phyloP scores from a whole-genome alignment of 1,140 invertebrate genomes.

The Drosophila watanabei region DNA sequence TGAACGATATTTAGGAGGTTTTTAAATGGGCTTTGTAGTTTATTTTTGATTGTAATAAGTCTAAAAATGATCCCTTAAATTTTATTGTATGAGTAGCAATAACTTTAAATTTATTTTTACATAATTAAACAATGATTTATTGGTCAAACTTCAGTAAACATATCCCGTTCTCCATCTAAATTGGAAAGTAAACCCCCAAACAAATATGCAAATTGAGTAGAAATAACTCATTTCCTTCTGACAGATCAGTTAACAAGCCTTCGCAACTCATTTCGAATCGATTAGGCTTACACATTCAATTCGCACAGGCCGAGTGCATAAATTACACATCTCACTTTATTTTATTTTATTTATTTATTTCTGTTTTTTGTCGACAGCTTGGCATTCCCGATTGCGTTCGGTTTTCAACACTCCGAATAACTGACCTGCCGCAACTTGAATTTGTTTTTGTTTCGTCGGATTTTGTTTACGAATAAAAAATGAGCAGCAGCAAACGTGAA shows the following conservation, averaged over 20 bases:
- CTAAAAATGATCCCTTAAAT: background rate
- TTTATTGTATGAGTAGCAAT: background rate
- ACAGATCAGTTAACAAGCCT: slow-evolving; percentile 49
- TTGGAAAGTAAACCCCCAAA: background rate
- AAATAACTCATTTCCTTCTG: slow-evolving; percentile 19
- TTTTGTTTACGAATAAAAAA: slow-evolving; percentile 39
- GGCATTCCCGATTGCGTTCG: slow-evolving; percentile 47
- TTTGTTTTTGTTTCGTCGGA: slow-evolving; percentile 35
- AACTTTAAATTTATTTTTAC: too few relatives aligned
- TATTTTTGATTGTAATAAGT: background rate
- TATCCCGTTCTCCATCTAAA: background rate
- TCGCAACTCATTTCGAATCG: slow-evolving; percentile 27
- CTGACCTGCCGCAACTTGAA: slow-evolving; percentile 71
- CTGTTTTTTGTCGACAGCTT: slow-evolving; percentile 41
- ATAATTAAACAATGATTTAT: background rate
- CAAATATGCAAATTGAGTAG: background rate
- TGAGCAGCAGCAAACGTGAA: slow-evolving; percentile 26
- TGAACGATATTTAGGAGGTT: too few relatives aligned
- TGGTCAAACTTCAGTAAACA: background rate
- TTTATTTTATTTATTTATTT: slow-evolving; percentile 18
- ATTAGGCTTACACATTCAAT: slow-evolving; percentile 27
- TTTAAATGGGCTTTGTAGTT: background rate
- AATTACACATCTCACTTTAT: slow-evolving; percentile 26
- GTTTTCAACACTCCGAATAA: slow-evolving; percentile 52
- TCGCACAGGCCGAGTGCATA: slow-evolving; percentile 29